These are phyloP conservation scores for Yponomeuta evonymella DNA, from an alignment of 2,888 invertebrate species.

Conservation along the genomic window DNA sequence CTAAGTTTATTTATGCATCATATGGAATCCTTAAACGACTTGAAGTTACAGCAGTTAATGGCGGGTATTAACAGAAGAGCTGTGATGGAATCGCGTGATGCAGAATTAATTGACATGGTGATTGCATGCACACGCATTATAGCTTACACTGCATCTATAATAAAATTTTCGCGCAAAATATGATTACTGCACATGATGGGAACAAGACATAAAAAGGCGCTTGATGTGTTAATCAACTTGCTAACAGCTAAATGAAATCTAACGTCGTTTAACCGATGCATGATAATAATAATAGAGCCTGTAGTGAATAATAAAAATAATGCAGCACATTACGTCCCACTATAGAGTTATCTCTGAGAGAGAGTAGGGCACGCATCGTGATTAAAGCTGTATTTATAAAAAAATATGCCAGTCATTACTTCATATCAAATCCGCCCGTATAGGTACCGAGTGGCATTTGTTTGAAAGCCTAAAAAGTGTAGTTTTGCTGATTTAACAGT, in stretches of 20 bases:
- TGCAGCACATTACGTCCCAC: too few species aligned
- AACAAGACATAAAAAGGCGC: neutral
- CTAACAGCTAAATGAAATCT: neutral
- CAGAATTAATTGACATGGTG: slow-evolving; percentile 54
- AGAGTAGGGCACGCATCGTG: too few species aligned
- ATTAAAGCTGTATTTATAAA: too few species aligned
- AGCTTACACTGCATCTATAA: neutral
- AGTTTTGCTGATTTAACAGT: too few species aligned
- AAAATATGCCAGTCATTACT: too few species aligned
- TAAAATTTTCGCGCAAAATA: neutral
- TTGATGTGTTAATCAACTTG: slow-evolving; percentile 10
- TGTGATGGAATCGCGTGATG: slow-evolving; percentile 47
- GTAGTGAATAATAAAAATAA: neutral
- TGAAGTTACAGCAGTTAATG: neutral
- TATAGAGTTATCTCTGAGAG: too few species aligned
- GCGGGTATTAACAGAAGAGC: slow-evolving; percentile 22
- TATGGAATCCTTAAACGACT: too few species aligned
- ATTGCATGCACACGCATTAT: slow-evolving; percentile 47
- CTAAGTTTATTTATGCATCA: too few species aligned
- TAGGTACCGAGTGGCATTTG: too few species aligned
- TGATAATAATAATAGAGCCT: neutral
- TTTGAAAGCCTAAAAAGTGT: too few species aligned
- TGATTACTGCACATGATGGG: neutral
- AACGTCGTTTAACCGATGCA: neutral
- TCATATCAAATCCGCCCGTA: too few species aligned